These are phyloP conservation scores for Gymnocephalus cernua DNA, from an alignment of 2,113 vertebrate genomes.

Conservation along the genomic window DNA sequence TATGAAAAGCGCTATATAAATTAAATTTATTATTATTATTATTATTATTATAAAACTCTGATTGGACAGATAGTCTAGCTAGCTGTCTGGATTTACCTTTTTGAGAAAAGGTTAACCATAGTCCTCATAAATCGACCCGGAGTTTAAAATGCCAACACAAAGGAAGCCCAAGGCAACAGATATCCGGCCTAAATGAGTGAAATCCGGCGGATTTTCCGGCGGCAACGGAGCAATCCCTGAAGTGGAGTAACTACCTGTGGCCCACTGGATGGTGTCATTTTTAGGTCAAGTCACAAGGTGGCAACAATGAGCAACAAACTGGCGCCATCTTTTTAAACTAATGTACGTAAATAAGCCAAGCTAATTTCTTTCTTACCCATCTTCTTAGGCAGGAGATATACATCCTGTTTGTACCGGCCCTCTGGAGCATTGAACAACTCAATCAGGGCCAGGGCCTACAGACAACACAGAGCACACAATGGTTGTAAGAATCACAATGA, in stretches of 20 bases:
- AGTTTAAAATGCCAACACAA: too few relatives aligned
- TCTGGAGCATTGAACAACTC: constrained; percentile 97
- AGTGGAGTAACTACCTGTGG: background rate
- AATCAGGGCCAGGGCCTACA: constrained; percentile 94
- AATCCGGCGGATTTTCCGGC: too few relatives aligned
- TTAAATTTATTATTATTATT: too few relatives aligned
- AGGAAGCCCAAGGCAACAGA: too few relatives aligned
- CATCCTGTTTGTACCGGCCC: constrained; percentile 97
- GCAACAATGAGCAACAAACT: constrained; percentile 40
- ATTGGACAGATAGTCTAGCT: too few relatives aligned
- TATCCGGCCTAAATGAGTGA: too few relatives aligned
- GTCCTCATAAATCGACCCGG: too few relatives aligned
- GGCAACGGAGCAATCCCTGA: too few relatives aligned
- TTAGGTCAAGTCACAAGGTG: constrained; percentile 42
- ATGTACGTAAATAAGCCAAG: background rate
- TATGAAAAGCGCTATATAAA: too few relatives aligned
- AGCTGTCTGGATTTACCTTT: too few relatives aligned
- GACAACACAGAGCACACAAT: constrained; percentile 34
- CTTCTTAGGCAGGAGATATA: constrained; percentile 98
- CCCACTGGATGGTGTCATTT: background rate
- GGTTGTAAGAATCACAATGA: constrained; percentile 1
- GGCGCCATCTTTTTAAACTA: background rate
- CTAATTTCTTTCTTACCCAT: constrained; percentile 87
- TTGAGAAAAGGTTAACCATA: too few relatives aligned
- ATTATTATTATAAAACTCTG: too few relatives aligned